Base-by-base conservation (phyloP, 1,140 invertebrate genomes). In the Drosophila saltans region DNA sequence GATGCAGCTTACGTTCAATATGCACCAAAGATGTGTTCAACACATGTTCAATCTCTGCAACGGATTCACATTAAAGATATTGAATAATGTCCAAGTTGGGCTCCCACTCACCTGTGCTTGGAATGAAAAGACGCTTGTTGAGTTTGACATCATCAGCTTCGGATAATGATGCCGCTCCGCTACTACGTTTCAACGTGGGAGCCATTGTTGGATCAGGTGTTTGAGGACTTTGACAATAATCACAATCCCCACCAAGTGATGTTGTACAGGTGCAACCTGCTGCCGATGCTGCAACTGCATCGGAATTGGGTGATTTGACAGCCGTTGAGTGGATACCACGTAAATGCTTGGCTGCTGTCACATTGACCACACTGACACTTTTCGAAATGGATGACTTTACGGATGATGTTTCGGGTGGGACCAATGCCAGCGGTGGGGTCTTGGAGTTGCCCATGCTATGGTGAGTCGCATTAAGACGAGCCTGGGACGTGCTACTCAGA, bases 301-400 rank as follows among this genome's bases (percentile, higher is more conserved):
- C 8, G 16, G 66, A 56, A 28, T 64, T 75, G 16, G 86, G 72
- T 8, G 79, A 81, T 26, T 76, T 81, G 6, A 28, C 70, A 10
- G 75, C 56, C 11, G 70, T 28, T 28, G 65, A 26, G 5, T 81
- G 80, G 7, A 75, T 59, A 16, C 71, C 70, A 3, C 84, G 88
- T n/a, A 92, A 60, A 73, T 79, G 78, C n/a, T 91, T 92, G 0
- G 78, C 85, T 3, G 84, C 89, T 36, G 86, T 90, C 2, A 82
- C 72, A 67, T 92, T 91, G 2, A 91, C 84, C n/a, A 92, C 81
- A 28, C 78, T 80, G 28, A 91, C 80, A 64, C 93, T 94, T 78
- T 93, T 94, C 36, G 92, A 92, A 48, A 94, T 94, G 11, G 93
- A 93, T 28, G 91, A 92, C 58, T 94, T 93, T 0, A 94, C 93